Percentiles rank a stretch among this genome's conserved stretches.
Evolutionary conservation across 2,888 invertebrate species (phyloP).

Genomic region (Calliscelio sp.): DNA sequence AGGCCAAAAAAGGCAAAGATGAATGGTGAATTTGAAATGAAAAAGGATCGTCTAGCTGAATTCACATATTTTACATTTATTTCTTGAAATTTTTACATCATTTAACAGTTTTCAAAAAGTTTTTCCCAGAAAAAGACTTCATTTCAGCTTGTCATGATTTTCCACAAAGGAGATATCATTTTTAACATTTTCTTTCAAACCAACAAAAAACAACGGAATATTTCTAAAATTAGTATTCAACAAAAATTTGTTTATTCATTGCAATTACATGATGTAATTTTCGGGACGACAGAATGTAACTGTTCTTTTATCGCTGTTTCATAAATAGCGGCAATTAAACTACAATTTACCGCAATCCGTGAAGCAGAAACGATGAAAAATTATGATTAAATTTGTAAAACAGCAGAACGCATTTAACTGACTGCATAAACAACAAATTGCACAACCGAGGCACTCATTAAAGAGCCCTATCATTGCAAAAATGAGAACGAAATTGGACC

Average conservation of each 20-base stretch:
- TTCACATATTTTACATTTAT: too few relatives aligned
- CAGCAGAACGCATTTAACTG: slow-evolving; percentile 10
- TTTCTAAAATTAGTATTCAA: too few relatives aligned
- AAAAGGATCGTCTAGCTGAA: too few relatives aligned
- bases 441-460: slow-evolving; percentile 5
- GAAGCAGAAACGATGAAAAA: background rate
- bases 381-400: slow-evolving; percentile 13
- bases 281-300: background rate
- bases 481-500: slow-evolving; percentile 29
- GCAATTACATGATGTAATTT: slow-evolving; percentile 9
- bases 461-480: background rate
- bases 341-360: slow-evolving; percentile 11
- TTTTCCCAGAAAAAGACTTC: too few relatives aligned
- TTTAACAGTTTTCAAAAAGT: too few relatives aligned
- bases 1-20: background rate
- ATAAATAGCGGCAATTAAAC: slow-evolving; percentile 22
- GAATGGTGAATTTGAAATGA: background rate
- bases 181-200: too few relatives aligned
- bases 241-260: slow-evolving; percentile 25
- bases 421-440: slow-evolving; percentile 35
- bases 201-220: too few relatives aligned
- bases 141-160: too few relatives aligned
- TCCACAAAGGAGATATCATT: too few relatives aligned
- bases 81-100: too few relatives aligned
- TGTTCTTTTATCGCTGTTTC: background rate